Conservation (phyloP, 2,888 invertebrate genomes). For the Rhogogaster chlorosoma region DNA sequence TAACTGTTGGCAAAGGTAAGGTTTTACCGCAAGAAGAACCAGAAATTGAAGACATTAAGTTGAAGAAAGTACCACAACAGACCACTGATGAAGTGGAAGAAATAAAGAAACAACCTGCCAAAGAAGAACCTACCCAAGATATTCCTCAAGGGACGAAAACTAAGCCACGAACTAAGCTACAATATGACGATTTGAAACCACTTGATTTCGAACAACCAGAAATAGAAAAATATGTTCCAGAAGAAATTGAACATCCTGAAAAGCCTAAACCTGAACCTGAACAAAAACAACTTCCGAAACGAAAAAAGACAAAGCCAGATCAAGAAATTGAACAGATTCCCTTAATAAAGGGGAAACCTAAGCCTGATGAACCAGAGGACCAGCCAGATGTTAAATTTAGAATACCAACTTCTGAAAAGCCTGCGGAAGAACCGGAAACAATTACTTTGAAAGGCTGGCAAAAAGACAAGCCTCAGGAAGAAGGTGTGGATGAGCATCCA, state of each 20-base stretch:
- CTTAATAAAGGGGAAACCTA: slow-evolving; percentile 74
- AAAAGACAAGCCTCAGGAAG: slow-evolving; percentile 69
- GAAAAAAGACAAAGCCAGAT: slow-evolving; percentile 69
- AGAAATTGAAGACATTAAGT: slow-evolving; percentile 70
- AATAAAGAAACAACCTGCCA: slow-evolving; percentile 65
- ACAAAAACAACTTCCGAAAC: slow-evolving; percentile 67
- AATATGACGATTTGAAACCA: slow-evolving; percentile 71
- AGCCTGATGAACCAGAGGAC: slow-evolving; percentile 76
- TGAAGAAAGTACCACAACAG: slow-evolving; percentile 74
- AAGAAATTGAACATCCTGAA: slow-evolving; percentile 65
- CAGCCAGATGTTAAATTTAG: slow-evolving; percentile 77
- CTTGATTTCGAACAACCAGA: slow-evolving; percentile 73
- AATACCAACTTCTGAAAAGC: slow-evolving; percentile 70
- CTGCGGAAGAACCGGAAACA: slow-evolving; percentile 72
- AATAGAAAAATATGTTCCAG: slow-evolving; percentile 73
- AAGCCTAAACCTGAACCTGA: slow-evolving; percentile 72
- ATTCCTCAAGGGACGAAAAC: slow-evolving; percentile 65
- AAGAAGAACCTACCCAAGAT: slow-evolving; percentile 66
- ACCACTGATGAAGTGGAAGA: slow-evolving; percentile 70
- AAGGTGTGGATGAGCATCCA: slow-evolving; percentile 67
- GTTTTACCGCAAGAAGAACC: slow-evolving; percentile 68
- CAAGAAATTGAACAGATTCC: slow-evolving; percentile 73
- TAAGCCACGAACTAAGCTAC: slow-evolving; percentile 65
- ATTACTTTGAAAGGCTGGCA: slow-evolving; percentile 73
- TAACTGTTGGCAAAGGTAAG: slow-evolving; percentile 71